These are phyloP conservation scores for Orgyia antiqua DNA, from an alignment of 2,888 invertebrate species.

Conservation along the genomic window DNA sequence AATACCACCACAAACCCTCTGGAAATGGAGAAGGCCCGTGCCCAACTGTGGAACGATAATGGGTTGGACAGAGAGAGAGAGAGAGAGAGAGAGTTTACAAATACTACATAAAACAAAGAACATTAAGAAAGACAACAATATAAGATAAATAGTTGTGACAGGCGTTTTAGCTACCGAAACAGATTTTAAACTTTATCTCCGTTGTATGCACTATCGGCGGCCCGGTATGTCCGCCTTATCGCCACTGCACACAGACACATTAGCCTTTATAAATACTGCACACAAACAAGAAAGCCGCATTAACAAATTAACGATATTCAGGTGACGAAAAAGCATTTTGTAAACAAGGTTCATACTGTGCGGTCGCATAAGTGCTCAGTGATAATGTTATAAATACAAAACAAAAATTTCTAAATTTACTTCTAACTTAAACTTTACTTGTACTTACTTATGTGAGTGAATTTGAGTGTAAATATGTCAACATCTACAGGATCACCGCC, in stretches of 20 bases:
- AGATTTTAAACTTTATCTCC: constrained; percentile 65
- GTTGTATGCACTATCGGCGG: constrained; percentile 57
- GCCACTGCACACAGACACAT: constrained; percentile 55
- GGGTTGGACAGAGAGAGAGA: too few species aligned
- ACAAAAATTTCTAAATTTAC: too few species aligned
- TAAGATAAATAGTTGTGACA: constrained; percentile 48
- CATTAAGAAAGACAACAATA: constrained; percentile 12
- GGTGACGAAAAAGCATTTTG: constrained; percentile 74
- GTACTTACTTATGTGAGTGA: constrained; percentile 10
- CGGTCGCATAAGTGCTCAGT: constrained; percentile 53
- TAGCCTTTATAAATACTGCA: constrained; percentile 47
- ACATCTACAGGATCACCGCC: constrained; percentile 47
- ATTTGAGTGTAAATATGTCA: constrained; percentile 39
- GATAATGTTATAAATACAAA: too few species aligned
- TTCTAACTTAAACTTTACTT: constrained; percentile 1
- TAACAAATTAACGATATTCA: constrained; percentile 72
- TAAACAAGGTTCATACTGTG: constrained; percentile 62
- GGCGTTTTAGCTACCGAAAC: constrained; percentile 68
- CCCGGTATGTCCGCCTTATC: constrained; percentile 71
- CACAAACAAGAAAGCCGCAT: constrained; percentile 59
- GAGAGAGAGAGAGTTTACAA: too few species aligned
- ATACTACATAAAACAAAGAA: constrained; percentile 1
- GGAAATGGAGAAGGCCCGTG: too few species aligned
- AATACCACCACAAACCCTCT: too few species aligned
- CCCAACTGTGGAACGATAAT: too few species aligned